Base-by-base conservation (phyloP, 2,888 invertebrate genomes). In the Dendrolimus houi region DNA sequence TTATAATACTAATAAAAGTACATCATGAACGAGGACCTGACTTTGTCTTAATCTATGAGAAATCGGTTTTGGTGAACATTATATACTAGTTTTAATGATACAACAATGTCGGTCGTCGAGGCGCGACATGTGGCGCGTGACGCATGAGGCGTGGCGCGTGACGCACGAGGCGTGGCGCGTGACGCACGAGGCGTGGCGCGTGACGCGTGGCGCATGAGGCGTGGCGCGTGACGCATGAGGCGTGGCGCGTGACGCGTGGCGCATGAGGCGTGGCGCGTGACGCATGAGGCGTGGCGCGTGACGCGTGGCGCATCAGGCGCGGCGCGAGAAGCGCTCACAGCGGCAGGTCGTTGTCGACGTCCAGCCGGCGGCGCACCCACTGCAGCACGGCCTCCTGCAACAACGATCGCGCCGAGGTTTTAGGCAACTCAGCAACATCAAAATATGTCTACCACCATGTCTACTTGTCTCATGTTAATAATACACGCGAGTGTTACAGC, bases 321-420 rank as follows among this genome's bases (percentile, higher is more conserved):
- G 42, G 57, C 14, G 55, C 54, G 55, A 54, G n/a, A n/a, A n/a
- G 54, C 17, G 9, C 58, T 72, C 68, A 77, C 64, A 73, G 64
- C 58, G 77, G 77, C 69, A 80, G 65, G 66, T 84, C 84, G 73
- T 87, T 85, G 74, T 82, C 85, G 53, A 81, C 77, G 70, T 85
- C 85, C 56, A 85, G 81, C 42, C 85, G 80, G 55, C 83, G 83
- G 10, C 87, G 83, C 72, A 83, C 83, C 87, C 87, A 87, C 71
- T 83, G 80, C 73, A 84, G 68, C 74, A 83, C 70, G 55, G 84
- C 83, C 67, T 86, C 87, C 81, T 81, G 75, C 53, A n/a, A 17
- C 10, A 12, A 52, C 29, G 55, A 12, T 1, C 10, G 42, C n/a
- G 29, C 29, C 6, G 29, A 29, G 29, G 29, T 29, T 29, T 3